Conservation (phyloP, 2,888 invertebrate species). For the Rhagophthalmus giganteus region DNA sequence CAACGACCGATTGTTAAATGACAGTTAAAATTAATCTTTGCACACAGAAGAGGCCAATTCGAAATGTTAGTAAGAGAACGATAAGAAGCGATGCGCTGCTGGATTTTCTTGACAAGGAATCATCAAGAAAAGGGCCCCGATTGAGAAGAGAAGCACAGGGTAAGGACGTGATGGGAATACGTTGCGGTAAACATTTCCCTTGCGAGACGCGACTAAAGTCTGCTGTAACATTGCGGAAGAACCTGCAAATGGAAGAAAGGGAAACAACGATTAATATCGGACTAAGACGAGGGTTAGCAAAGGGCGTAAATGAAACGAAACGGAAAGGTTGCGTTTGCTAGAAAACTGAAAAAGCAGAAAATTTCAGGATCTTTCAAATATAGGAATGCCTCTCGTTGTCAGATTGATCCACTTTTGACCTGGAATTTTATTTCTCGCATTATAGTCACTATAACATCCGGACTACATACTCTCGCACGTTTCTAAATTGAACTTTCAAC, state of each 20-base stretch:
- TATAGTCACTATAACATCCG: neutral
- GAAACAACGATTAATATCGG: slow-evolving; percentile 44
- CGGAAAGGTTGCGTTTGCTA: slow-evolving; percentile 27
- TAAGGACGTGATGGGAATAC: slow-evolving; percentile 44
- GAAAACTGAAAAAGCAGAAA: slow-evolving; percentile 31
- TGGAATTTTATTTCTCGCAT: slow-evolving; percentile 3
- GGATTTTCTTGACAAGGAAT: slow-evolving; percentile 39
- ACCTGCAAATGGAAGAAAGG: slow-evolving; percentile 39
- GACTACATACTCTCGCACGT: no score
- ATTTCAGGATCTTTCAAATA: slow-evolving; percentile 19
- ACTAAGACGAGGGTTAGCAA: slow-evolving; percentile 37
- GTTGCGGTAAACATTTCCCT: slow-evolving; percentile 43
- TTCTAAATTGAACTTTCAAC: no score
- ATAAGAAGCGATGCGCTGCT: slow-evolving; percentile 23
- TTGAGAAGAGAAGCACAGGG: slow-evolving; percentile 34
- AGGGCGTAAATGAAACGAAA: slow-evolving; percentile 40
- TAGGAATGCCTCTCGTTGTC: slow-evolving; percentile 19
- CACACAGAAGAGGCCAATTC: neutral
- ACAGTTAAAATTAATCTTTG: neutral
- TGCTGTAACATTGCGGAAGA: slow-evolving; percentile 41
- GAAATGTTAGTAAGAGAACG: slow-evolving; percentile 1
- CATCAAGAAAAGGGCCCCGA: slow-evolving; percentile 33
- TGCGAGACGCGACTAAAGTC: slow-evolving; percentile 41
- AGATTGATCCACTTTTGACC: slow-evolving; percentile 15
- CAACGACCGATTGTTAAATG: slow-evolving; percentile 7